Conservation (phyloP, 2,113 vertebrate species). For the Tragelaphus scriptus region DNA sequence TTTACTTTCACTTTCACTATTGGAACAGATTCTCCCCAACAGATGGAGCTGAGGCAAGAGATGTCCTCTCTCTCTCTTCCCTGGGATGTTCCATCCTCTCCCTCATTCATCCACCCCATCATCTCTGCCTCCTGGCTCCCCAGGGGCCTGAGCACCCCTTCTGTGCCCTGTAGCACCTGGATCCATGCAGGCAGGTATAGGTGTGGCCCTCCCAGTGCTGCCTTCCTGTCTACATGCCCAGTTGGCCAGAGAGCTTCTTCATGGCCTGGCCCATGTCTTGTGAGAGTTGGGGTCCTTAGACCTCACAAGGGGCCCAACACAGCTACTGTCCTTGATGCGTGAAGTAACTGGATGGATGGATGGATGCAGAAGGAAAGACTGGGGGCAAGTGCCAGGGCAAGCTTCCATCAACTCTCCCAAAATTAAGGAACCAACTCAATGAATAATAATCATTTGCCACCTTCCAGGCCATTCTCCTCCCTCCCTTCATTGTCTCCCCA, state of each 20-base stretch:
- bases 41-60: not conserved
- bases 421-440: not conserved
- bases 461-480: accelerated
- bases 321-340: accelerated
- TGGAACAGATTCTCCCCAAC: accelerated
- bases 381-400: not conserved
- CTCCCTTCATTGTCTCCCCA: not conserved
- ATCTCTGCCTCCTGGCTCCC: not conserved
- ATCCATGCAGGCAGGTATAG: accelerated
- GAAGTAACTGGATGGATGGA: not conserved
- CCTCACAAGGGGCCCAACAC: accelerated
- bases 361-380: no score
- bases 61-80: no score
- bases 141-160: no score
- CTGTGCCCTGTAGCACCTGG: accelerated
- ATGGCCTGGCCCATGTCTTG: accelerated
- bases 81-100: not conserved
- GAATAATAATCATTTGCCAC: not conserved
- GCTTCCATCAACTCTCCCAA: not conserved
- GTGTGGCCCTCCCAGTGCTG: not conserved
- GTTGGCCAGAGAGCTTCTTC: not conserved
- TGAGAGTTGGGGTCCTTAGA: not conserved
- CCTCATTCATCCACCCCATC: not conserved
- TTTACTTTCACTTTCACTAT: no score
- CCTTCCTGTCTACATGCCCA: not conserved